Evolutionary conservation across 2,113 vertebrate species (phyloP), one percentile per base, ranked within the genome.

Genomic region (Capreolus pygargus): DNA sequence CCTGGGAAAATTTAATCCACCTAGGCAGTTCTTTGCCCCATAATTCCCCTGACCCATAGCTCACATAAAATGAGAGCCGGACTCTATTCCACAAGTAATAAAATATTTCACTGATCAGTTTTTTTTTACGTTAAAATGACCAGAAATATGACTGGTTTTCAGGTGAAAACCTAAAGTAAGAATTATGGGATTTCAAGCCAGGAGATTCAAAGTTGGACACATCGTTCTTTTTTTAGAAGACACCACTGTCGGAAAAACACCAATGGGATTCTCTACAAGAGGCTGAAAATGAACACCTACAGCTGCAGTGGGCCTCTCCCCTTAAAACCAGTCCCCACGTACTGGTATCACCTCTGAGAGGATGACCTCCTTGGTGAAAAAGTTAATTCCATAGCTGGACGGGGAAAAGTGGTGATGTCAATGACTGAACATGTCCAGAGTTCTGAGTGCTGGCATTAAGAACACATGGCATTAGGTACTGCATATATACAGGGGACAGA

Each of bases 1-100:
- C 97, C 96, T 94, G 92, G 97, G 97, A 97, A 78, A 96, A 82
- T 85, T 88, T 76, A 90, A 54, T 90, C 88, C 94, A 89, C 97
- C 94, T 94, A 94, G 97, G 85, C 74, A 85, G 84, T 45, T 97
- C 52, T 78, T 43, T 67, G 87, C 87, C 95, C 94, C 79, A 76
- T 7, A 4, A 64, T 83, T 86, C 58, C 93, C 91, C 70, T 76
- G 55, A 57, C 64, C 7, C 5, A 55, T 10, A 47, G 50, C 88
- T 92, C 81, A 60, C 27, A 28, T 16, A 7, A 60, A 28, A 43
- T 19, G 15, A 74, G 36, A 86, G 90, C 86, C 45, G 43, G 78
- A 61, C 33, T 81, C 36, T 23, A 5, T 39, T 87, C 70, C 74
- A 47, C 57, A 27, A 81, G 54, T n/a, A 67, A 95, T 50, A 95